Evolutionary conservation across 2,888 invertebrate species (phyloP).

Genomic region (Xanthorhoe spadicearia): DNA sequence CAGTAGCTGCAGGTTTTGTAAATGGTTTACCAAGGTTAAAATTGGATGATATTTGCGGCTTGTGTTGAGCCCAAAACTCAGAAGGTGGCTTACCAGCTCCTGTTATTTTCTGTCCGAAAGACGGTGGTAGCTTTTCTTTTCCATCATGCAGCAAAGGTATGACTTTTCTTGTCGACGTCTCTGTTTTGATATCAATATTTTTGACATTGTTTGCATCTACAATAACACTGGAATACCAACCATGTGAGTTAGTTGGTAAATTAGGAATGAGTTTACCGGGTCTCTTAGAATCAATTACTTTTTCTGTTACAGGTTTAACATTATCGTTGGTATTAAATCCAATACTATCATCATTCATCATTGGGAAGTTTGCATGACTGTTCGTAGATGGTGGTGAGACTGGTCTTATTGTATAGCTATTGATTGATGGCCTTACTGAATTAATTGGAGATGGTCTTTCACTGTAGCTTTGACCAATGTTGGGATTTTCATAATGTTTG

Average conservation of each 20-base stretch:
- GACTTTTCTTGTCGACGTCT: constrained; percentile 72
- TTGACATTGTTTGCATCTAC: constrained; percentile 68
- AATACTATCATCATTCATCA: constrained; percentile 62
- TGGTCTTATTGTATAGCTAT: constrained; percentile 42
- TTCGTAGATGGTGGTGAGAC: constrained; percentile 61
- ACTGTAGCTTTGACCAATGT: constrained; percentile 40
- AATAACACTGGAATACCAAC: constrained; percentile 75
- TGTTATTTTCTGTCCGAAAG: constrained; percentile 74
- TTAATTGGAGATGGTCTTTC: constrained; percentile 36
- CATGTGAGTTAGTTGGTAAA: constrained; percentile 76
- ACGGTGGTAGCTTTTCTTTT: constrained; percentile 59
- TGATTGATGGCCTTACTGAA: constrained; percentile 20
- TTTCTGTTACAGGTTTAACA: constrained; percentile 61
- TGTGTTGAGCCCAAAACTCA: constrained; percentile 65
- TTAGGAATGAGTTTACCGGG: constrained; percentile 72
- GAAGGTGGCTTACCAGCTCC: constrained; percentile 74
- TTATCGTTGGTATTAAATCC: constrained; percentile 44
- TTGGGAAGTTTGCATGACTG: constrained; percentile 81
- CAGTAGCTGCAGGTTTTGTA: constrained; percentile 59
- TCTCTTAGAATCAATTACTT: constrained; percentile 58
- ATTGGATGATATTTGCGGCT: constrained; percentile 51
- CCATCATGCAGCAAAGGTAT: constrained; percentile 71
- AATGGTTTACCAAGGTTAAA: constrained; percentile 73
- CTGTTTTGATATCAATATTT: constrained; percentile 63
- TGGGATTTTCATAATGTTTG: constrained; percentile 30